These are phyloP conservation scores for Nannobrachium achirus DNA, from an alignment of 2,113 vertebrate species.

Conservation along the genomic window DNA sequence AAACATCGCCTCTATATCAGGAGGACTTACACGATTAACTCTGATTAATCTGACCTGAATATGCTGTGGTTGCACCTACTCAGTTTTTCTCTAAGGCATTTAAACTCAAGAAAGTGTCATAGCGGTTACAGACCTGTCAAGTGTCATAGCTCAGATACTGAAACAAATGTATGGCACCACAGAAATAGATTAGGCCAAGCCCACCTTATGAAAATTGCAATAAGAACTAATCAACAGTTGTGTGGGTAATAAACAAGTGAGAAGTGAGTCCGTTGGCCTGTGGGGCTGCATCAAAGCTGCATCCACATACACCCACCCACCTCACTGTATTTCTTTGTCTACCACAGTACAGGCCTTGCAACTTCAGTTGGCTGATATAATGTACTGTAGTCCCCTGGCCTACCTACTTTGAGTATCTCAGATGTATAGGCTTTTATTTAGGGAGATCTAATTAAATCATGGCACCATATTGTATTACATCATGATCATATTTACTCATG, in stretches of 20 bases:
- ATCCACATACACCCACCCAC: conserved; percentile 14
- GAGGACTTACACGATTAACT: neutral
- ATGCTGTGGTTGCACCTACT: too few relatives aligned
- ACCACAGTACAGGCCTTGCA: conserved; percentile 13
- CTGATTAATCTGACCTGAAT: neutral
- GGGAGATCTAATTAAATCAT: too few relatives aligned
- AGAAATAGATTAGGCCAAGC: neutral
- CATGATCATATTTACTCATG: too few relatives aligned
- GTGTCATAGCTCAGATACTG: neutral
- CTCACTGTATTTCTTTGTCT: conserved; percentile 11
- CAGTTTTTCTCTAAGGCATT: neutral
- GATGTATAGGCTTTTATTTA: too few relatives aligned
- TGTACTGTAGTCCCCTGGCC: too few relatives aligned
- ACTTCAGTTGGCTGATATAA: too few relatives aligned
- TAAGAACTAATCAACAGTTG: conserved; percentile 13
- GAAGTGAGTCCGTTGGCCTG: neutral
- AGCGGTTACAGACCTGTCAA: neutral
- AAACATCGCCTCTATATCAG: neutral
- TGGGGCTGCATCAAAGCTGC: neutral
- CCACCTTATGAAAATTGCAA: neutral
- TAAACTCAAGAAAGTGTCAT: neutral
- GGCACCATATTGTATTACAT: too few relatives aligned
- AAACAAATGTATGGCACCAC: neutral
- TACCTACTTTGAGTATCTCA: too few relatives aligned
- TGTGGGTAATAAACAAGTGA: neutral